These are phyloP conservation scores for Smutsia gigantea DNA, from an alignment of 2,797 vertebrate genomes.

Conservation along the genomic window DNA sequence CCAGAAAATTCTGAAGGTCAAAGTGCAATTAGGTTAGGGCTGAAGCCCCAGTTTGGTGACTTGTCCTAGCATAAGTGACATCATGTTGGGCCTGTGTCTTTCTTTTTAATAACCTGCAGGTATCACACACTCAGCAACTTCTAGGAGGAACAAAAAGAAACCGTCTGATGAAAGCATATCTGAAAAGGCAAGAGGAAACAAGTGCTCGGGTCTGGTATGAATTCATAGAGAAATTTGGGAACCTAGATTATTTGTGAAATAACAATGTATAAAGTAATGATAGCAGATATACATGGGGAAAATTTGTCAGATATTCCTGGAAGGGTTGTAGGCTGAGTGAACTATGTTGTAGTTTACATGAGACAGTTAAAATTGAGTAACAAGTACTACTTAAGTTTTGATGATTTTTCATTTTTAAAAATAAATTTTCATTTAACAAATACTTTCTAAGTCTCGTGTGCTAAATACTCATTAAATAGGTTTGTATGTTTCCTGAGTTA, in stretches of 20 bases:
- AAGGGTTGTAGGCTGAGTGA: neutral
- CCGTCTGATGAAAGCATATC: neutral
- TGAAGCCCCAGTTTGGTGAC: too few relatives aligned
- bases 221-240: neutral
- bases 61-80: too few relatives aligned
- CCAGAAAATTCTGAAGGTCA: too few relatives aligned
- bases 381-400: neutral
- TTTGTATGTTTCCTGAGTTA: neutral
- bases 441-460: neutral
- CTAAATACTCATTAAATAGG: neutral
- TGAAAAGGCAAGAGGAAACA: neutral
- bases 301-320: neutral
- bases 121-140: neutral
- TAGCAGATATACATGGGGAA: neutral
- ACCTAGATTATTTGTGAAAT: neutral
- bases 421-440: neutral
- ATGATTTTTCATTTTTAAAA: slow-evolving; percentile 14
- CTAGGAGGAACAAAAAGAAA: neutral
- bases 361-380: neutral
- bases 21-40: too few relatives aligned
- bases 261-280: neutral
- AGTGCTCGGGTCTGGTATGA: neutral
- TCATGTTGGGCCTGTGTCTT: too few relatives aligned
- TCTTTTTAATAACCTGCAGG: too few relatives aligned
- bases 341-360: neutral